phyloP scores from a whole-genome alignment of 2,888 invertebrate genomes.

The Nephrocerus scutellatus region DNA sequence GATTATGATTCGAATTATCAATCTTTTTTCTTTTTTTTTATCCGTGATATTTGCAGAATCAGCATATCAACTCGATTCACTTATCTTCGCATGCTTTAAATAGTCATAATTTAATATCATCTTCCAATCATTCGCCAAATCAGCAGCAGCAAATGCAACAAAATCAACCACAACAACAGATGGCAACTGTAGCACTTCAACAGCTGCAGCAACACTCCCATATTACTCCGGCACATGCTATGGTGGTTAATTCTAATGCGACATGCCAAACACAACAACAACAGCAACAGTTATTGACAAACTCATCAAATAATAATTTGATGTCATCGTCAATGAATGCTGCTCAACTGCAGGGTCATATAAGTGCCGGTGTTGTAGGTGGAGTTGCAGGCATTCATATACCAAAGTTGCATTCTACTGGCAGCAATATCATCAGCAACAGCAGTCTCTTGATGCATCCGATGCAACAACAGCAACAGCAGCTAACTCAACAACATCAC shows the following conservation, averaged over 20 bases:
- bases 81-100: conserved; percentile 47
- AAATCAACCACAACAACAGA: conserved; percentile 12
- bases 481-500: conserved; percentile 24
- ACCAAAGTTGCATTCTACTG: conserved; percentile 35
- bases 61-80: conserved; percentile 39
- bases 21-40: conserved; percentile 7
- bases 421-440: conserved; percentile 31
- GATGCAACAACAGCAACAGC: conserved; percentile 24
- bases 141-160: conserved; percentile 36
- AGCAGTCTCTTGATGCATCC: conserved; percentile 19
- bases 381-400: conserved; percentile 19
- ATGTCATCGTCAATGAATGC: conserved; percentile 47
- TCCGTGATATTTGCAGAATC: conserved; percentile 34
- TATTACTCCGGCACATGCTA: conserved; percentile 24
- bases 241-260: conserved; percentile 21
- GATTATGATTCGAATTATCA: background rate
- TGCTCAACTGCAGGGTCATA: conserved; percentile 32
- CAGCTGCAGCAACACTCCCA: conserved; percentile 42
- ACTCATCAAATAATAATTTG: conserved; percentile 39
- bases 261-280: conserved; percentile 28
- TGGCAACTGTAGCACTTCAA: conserved; percentile 31
- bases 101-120: conserved; percentile 47
- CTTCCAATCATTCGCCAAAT: conserved; percentile 45
- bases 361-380: conserved; percentile 22
- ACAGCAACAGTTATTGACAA: conserved; percentile 30